Percentiles rank a stretch among this genome's conserved stretches.
phyloP scores from a whole-genome alignment of 1,140 invertebrate genomes.

The Danaus plexippus region DNA sequence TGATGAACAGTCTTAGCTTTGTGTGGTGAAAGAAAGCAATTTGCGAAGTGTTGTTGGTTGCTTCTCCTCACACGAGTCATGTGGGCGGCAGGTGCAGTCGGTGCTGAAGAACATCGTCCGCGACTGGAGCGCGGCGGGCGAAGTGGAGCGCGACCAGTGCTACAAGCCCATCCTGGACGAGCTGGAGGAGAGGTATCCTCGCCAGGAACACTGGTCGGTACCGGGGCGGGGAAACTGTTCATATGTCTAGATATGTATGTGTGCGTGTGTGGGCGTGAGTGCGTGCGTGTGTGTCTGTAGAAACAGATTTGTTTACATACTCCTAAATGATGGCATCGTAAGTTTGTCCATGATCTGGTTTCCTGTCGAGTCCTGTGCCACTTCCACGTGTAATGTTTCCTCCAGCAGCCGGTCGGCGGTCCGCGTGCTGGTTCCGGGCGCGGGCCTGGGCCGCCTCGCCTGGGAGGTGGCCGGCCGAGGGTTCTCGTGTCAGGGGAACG shows the following conservation, averaged over 20 bases:
- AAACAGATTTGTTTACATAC: no score
- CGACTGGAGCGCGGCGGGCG: conserved; percentile 93
- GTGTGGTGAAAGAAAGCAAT: no score
- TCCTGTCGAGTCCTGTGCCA: no score
- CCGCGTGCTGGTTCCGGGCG: conserved; percentile 92
- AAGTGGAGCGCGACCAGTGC: conserved; percentile 86
- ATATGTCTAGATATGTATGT: no score
- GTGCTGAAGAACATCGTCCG: conserved; percentile 95
- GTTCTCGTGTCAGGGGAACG: conserved; percentile 96
- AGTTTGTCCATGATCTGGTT: no score
- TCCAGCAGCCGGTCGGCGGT: conserved; percentile 72
- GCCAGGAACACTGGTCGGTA: conserved; percentile 53
- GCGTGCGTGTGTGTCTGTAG: no score
- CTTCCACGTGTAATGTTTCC: conserved; percentile 13
- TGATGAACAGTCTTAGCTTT: no score
- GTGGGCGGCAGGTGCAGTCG: conserved; percentile 78
- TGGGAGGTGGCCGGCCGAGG: conserved; percentile 93
- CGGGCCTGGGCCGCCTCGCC: conserved; percentile 92
- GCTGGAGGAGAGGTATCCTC: conserved; percentile 82
- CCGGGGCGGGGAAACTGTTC: no score
- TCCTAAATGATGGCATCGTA: no score
- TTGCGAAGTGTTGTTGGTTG: no score
- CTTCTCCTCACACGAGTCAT: no score
- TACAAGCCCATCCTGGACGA: conserved; percentile 94
- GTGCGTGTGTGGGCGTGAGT: no score